A percentile compares a stretch with the other conserved stretches of the same genome.
These are phyloP conservation scores for Dicyrtoma fusca DNA, from an alignment of 2,888 invertebrate genomes.

Conservation along the genomic window DNA sequence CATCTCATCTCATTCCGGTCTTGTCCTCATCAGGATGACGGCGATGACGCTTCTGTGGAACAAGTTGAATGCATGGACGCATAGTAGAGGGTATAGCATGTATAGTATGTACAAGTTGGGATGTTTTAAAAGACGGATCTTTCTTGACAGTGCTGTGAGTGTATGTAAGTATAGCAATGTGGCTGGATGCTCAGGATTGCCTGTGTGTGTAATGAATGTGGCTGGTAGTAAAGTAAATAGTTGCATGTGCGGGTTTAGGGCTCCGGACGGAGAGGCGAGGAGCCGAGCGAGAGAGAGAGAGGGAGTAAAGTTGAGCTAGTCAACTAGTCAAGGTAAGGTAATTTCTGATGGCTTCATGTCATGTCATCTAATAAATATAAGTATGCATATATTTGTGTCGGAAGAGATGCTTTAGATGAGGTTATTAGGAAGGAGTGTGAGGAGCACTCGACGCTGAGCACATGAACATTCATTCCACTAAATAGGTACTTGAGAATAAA, in stretches of 20 bases:
- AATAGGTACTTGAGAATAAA: slow-evolving; percentile 27
- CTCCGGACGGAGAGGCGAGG: too few relatives aligned
- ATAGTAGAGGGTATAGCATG: too few relatives aligned
- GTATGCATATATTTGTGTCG: neutral
- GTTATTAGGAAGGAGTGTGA: slow-evolving; percentile 8
- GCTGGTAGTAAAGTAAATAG: too few relatives aligned
- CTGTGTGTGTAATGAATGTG: too few relatives aligned
- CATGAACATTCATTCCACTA: slow-evolving; percentile 8
- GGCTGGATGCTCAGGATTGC: too few relatives aligned
- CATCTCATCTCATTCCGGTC: neutral
- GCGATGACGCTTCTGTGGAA: slow-evolving; percentile 8
- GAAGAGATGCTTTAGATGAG: neutral
- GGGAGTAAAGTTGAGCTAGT: slow-evolving; percentile 11
- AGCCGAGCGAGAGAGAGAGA: neutral
- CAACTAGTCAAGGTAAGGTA: slow-evolving; percentile 33
- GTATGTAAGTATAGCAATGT: too few relatives aligned
- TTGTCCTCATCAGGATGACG: slow-evolving; percentile 11
- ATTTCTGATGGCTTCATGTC: slow-evolving; percentile 36
- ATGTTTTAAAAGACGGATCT: too few relatives aligned
- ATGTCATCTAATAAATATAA: slow-evolving; percentile 34
- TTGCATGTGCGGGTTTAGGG: too few relatives aligned
- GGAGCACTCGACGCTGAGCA: slow-evolving; percentile 6
- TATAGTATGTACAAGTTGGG: too few relatives aligned
- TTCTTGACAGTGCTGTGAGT: too few relatives aligned
- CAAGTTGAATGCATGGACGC: neutral